phyloP scores from a whole-genome alignment of 2,113 vertebrate species.

The Seriola quinqueradiata region DNA sequence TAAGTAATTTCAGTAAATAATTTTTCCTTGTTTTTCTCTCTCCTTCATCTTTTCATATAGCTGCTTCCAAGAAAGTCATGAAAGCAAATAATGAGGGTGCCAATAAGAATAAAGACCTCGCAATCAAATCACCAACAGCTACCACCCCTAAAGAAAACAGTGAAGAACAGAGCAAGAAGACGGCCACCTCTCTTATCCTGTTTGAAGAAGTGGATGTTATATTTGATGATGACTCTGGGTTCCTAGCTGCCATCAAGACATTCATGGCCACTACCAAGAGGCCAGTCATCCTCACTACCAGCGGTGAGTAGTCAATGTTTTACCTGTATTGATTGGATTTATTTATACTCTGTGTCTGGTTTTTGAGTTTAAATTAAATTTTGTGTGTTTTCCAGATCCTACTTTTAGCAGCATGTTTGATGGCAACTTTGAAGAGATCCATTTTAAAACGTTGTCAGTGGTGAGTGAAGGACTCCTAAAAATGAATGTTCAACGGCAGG shows the following conservation, averaged over 20 bases:
- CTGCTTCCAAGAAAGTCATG: conserved; percentile 54
- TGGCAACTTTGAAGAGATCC: conserved; percentile 93
- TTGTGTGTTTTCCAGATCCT: conserved; percentile 85
- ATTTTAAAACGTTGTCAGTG: conserved; percentile 88
- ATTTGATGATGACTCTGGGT: conserved; percentile 96
- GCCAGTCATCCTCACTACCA: conserved; percentile 96
- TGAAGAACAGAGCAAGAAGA: conserved; percentile 90
- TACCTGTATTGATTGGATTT: not conserved
- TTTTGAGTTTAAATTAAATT: conserved; percentile 3
- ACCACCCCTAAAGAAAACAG: conserved; percentile 56
- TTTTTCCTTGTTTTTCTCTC: not conserved
- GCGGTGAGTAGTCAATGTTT: conserved; percentile 84
- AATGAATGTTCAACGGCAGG: too few relatives aligned
- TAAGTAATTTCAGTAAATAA: not conserved
- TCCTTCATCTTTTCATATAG: conserved; percentile 43
- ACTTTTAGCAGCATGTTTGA: conserved; percentile 93
- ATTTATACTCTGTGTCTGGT: not conserved
- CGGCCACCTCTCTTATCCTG: conserved; percentile 95
- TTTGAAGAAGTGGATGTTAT: conserved; percentile 99
- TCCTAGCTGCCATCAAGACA: conserved; percentile 95
- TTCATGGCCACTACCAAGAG: conserved; percentile 98
- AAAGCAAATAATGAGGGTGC: conserved; percentile 47
- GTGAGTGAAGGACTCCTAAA: conserved; percentile 81
- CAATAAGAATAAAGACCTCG: conserved; percentile 34
- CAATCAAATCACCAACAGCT: conserved; percentile 47